Conservation (phyloP, 2,888 invertebrate genomes). For the Drosophila acutilabella region DNA sequence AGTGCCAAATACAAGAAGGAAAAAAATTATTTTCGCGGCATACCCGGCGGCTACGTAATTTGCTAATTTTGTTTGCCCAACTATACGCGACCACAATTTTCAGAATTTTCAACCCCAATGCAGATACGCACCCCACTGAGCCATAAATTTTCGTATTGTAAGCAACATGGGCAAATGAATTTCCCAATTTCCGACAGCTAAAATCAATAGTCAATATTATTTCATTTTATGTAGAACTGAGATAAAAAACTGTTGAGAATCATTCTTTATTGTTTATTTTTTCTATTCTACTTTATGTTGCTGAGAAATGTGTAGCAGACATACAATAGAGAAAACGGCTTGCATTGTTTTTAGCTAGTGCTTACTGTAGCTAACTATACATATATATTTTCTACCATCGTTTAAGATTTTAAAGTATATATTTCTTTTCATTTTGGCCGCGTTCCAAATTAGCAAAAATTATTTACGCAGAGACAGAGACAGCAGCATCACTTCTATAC, state of each 20-base stretch:
- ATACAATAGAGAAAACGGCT: not conserved
- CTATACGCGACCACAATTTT: constrained; percentile 35
- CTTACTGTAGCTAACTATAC: constrained; percentile 54
- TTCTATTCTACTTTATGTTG: not conserved
- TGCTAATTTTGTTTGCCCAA: constrained; percentile 44
- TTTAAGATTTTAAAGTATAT: constrained; percentile 46
- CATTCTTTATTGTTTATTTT: not conserved
- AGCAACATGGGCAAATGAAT: constrained; percentile 29
- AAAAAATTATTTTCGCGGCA: constrained; percentile 26
- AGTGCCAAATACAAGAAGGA: constrained; percentile 35
- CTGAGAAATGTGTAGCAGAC: not conserved
- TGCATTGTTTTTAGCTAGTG: constrained; percentile 27
- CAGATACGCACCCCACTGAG: constrained; percentile 34
- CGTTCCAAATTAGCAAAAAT: constrained; percentile 72
- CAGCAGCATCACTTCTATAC: constrained; percentile 7
- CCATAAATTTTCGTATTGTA: constrained; percentile 59
- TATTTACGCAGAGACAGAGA: constrained; percentile 53
- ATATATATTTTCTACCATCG: constrained; percentile 30
- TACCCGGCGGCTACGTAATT: constrained; percentile 66
- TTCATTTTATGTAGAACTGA: constrained; percentile 15
- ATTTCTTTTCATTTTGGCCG: constrained; percentile 69
- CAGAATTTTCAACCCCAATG: constrained; percentile 11
- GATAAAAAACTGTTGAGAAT: constrained; percentile 1
- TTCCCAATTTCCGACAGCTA: constrained; percentile 25
- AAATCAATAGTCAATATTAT: constrained; percentile 28